phyloP scores from a whole-genome alignment of 1,140 invertebrate species.

The Leguminivora glycinivorella region DNA sequence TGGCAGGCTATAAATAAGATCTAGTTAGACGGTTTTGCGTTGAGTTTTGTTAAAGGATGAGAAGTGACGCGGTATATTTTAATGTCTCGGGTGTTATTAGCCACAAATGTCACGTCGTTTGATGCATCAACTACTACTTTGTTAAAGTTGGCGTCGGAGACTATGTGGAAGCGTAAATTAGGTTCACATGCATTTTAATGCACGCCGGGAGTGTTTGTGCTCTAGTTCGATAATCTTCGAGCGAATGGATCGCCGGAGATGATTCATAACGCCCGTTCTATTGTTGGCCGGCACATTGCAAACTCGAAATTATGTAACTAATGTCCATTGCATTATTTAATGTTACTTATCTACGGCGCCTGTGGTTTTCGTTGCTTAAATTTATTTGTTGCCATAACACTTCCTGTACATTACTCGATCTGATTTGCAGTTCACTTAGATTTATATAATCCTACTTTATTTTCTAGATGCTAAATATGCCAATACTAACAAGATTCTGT shows the following conservation, averaged over 20 bases:
- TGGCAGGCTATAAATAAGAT: slow-evolving; percentile 73
- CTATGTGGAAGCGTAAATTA: slow-evolving; percentile 72
- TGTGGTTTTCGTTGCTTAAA: slow-evolving; percentile 36
- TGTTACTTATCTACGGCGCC: slow-evolving; percentile 32
- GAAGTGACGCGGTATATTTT: slow-evolving; percentile 54
- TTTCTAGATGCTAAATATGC: slow-evolving; percentile 22
- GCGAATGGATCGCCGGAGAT: slow-evolving; percentile 69
- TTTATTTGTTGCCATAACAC: slow-evolving; percentile 27
- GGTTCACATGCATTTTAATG: slow-evolving; percentile 77
- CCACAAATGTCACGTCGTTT: slow-evolving; percentile 67
- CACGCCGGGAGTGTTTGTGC: slow-evolving; percentile 70
- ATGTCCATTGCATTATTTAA: slow-evolving; percentile 60
- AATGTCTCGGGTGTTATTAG: slow-evolving; percentile 64
- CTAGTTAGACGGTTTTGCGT: slow-evolving; percentile 53
- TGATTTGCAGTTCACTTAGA: slow-evolving; percentile 24
- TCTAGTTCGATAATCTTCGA: slow-evolving; percentile 76
- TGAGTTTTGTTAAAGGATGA: slow-evolving; percentile 49
- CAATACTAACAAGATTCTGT: background rate
- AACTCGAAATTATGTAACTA: slow-evolving; percentile 59
- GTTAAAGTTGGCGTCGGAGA: slow-evolving; percentile 58
- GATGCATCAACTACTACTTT: slow-evolving; percentile 71
- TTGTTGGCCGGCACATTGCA: slow-evolving; percentile 72
- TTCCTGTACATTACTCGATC: slow-evolving; percentile 25
- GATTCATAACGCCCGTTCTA: slow-evolving; percentile 75
- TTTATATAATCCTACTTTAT: slow-evolving; percentile 29